Percentiles rank a stretch among this genome's conserved stretches.
Conservation (phyloP, 2,888 invertebrate genomes). For the Helicoverpa assulta region DNA sequence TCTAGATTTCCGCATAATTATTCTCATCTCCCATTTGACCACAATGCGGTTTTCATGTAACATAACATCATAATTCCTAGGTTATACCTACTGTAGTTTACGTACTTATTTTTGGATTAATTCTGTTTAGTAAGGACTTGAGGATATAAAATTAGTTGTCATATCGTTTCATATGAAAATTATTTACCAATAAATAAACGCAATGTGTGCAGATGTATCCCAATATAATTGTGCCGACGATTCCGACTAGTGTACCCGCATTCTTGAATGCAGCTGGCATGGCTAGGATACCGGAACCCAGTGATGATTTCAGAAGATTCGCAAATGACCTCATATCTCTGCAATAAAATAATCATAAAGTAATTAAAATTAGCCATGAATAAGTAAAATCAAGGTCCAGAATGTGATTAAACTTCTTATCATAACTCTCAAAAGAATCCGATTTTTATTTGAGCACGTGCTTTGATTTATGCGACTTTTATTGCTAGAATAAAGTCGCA, state of each 20-base stretch:
- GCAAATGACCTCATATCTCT: constrained; percentile 96
- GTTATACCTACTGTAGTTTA: neutral
- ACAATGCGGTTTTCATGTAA: constrained; percentile 43
- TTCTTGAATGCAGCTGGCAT: constrained; percentile 97
- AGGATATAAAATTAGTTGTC: too few relatives aligned
- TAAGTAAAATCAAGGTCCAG: constrained; percentile 3
- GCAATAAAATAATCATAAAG: constrained; percentile 68
- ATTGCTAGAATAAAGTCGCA: constrained; percentile 23
- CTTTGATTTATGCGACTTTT: constrained; percentile 37
- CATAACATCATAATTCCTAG: constrained; percentile 17
- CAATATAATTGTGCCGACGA: constrained; percentile 94
- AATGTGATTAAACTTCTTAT: constrained; percentile 27
- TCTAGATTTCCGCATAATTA: constrained; percentile 28
- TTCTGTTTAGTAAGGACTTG: too few relatives aligned
- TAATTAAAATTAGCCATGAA: neutral
- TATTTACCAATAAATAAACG: constrained; percentile 96
- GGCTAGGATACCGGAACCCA: constrained; percentile 97
- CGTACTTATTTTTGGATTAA: too few relatives aligned
- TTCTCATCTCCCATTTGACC: constrained; percentile 31
- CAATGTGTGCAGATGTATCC: constrained; percentile 98
- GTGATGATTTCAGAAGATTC: constrained; percentile 97
- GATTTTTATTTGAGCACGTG: constrained; percentile 20
- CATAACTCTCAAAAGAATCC: constrained; percentile 1
- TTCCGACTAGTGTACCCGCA: constrained; percentile 95
- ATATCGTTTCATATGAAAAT: neutral